Base-by-base conservation (phyloP, 2,888 invertebrate species). In the Stictocephala bisonia region DNA sequence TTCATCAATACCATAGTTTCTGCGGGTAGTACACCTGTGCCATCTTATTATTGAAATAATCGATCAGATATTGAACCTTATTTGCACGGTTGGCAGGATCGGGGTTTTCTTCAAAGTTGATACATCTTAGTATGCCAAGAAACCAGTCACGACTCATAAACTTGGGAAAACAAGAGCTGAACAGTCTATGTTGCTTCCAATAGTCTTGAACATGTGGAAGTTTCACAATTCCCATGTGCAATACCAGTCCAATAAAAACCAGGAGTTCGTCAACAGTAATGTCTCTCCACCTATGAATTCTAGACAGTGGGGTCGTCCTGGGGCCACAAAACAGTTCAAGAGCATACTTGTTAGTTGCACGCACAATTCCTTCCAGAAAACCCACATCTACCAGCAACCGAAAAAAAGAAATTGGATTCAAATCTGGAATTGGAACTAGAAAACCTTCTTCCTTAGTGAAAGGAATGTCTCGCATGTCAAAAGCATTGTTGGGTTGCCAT, bases 291-390 rank as follows among this genome's bases (percentile, higher is more conserved):
- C 29, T 31, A n/a, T 31, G 31, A 3, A 58, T 58, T 15, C 58
- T 3, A 1, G 58, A 58, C 13, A 2, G 3, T 13, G 58, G 31
- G 18, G 31, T 58, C 2, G 58, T 58, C 13, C 15, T 58, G 20
- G 29, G 29, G 29, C 58, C 58, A 31, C 58, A 31, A 58, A 58
- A 58, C 6, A 58, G 18, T 31, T 58, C 58, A 31, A 58, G 20
- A 31, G 58, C 58, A 31, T 58, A 58, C 31, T 58, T 27, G 31
- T 58, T 58, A 3, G 58, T 58, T 58, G n/a, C 31, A 18, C 31
- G 29, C 1, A 58, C 58, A 18, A 58, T 31, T 20, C 15, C 20
- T 18, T 58, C 58, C 18, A 58, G 13, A 24, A 58, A 58, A 15
- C 29, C 31, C 4, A 15, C 18, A 20, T 58, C 58, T 9, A 29